These are phyloP conservation scores for Apis mellifera DNA, from an alignment of 1,140 invertebrate genomes.

Conservation along the genomic window DNA sequence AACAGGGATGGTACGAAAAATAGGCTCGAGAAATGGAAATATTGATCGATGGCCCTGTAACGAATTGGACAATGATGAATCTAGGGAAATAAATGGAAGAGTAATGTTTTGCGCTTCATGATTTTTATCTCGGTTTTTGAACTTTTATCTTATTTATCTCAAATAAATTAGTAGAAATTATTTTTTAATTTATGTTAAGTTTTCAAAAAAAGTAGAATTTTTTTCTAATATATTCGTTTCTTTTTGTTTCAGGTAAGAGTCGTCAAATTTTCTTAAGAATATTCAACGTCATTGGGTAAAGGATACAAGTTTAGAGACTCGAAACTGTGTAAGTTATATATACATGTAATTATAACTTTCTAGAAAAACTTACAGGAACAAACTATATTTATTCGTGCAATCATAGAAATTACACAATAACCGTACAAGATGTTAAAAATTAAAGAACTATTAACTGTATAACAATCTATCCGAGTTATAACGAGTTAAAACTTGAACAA, in stretches of 20 bases:
- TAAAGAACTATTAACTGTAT: not conserved
- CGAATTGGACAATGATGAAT: not conserved
- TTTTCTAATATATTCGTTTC: not conserved
- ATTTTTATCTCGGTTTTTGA: not conserved
- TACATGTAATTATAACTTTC: too few species aligned
- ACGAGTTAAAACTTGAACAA: too few species aligned
- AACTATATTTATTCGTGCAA: not conserved
- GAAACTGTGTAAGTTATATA: conserved; percentile 12
- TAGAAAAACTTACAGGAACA: too few species aligned
- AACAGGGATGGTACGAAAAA: not conserved
- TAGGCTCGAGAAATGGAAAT: not conserved
- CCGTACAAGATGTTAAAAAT: too few species aligned
- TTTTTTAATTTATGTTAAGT: not conserved
- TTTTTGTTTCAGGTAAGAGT: conserved; percentile 66
- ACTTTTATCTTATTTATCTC: not conserved
- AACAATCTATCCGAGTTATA: too few species aligned
- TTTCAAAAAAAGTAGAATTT: not conserved
- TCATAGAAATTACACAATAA: not conserved
- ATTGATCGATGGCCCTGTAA: not conserved
- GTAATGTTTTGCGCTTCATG: not conserved
- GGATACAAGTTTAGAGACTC: too few species aligned
- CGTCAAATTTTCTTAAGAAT: not conserved
- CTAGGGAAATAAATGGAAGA: too few species aligned
- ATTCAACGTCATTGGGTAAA: not conserved
- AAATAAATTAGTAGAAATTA: not conserved